Evolutionary conservation across 1,140 invertebrate genomes (phyloP).

Genomic region (Manduca sexta): DNA sequence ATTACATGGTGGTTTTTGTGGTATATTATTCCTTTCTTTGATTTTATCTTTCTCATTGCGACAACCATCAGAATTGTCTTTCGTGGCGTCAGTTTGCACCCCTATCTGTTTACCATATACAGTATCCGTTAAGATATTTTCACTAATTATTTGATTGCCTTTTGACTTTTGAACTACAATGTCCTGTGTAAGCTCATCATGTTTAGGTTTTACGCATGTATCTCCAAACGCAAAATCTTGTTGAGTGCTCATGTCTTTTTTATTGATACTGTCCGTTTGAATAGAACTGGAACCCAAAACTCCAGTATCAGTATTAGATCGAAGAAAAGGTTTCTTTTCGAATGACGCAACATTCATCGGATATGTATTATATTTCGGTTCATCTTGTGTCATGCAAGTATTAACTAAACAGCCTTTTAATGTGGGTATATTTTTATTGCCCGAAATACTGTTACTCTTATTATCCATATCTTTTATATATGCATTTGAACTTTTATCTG

Average conservation of each 20-base stretch:
- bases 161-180: too few relatives aligned
- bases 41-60: too few relatives aligned
- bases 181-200: too few relatives aligned
- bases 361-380: constrained; percentile 39
- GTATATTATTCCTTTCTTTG: background rate
- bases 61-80: too few relatives aligned
- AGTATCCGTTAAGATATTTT: too few relatives aligned
- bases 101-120: too few relatives aligned
- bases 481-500: background rate
- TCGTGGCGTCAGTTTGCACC: too few relatives aligned
- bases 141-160: too few relatives aligned
- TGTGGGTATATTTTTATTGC: background rate
- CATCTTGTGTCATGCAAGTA: constrained; percentile 4
- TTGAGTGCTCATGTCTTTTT: constrained; percentile 2
- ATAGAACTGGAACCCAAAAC: constrained; percentile 21
- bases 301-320: constrained; percentile 41
- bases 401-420: constrained; percentile 13
- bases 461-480: background rate
- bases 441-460: constrained; percentile 1
- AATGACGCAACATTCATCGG: constrained; percentile 30
- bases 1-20: too few relatives aligned
- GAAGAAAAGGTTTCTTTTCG: constrained; percentile 29
- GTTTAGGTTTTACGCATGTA: too few relatives aligned
- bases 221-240: background rate
- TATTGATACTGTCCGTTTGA: constrained; percentile 8